Evolutionary conservation across 2,113 vertebrate genomes (phyloP), one percentile per base, ranked within the genome.

Genomic region (Condylura cristata): DNA sequence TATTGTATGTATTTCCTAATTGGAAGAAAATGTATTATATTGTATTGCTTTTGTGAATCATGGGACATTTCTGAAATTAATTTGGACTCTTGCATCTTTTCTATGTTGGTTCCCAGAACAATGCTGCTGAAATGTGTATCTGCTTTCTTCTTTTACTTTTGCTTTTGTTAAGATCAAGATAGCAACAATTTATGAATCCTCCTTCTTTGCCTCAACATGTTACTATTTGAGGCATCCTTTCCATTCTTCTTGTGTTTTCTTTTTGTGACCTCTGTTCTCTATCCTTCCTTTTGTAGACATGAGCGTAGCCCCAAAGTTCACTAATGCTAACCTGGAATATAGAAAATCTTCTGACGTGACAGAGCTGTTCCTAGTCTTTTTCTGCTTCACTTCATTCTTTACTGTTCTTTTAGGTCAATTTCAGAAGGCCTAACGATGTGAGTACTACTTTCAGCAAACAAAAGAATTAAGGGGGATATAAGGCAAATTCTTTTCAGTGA

Each of bases 81-180:
- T 13, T 74, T 37, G 10, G 32, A 65, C 2, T 16, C 32, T 63
- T 60, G 1, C 0, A 48, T 82, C 48, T 72, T 75, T 32, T 34
- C 11, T 82, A 63, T 12, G 30, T 32, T 32, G 63, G 2, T 48
- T 66, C 2, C 4, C 56, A 76, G 14, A 20, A 0, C 37, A 17
- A 30, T 80, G 34, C 34, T 41, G 13, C 53, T 71, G 26, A 41
- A 53, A 85, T 46, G 5, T 81, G 1, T 37, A 5, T 68, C 26
- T 92, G 16, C 85, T 81, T 94, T 76, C 44, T 72, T 86, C 72
- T 76, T 51, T 51, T 51, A 48, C 34, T 66, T 89, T 81, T 87
- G 44, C 12, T 37, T 30, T 81, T 44, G 66, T 22, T 37, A 8
- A 66, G 51, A 75, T 56, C 78, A 37, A 93, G 90, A 78, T 17